Base-by-base conservation (phyloP, 2,888 invertebrate species). In the Drosophila tanythrix region DNA sequence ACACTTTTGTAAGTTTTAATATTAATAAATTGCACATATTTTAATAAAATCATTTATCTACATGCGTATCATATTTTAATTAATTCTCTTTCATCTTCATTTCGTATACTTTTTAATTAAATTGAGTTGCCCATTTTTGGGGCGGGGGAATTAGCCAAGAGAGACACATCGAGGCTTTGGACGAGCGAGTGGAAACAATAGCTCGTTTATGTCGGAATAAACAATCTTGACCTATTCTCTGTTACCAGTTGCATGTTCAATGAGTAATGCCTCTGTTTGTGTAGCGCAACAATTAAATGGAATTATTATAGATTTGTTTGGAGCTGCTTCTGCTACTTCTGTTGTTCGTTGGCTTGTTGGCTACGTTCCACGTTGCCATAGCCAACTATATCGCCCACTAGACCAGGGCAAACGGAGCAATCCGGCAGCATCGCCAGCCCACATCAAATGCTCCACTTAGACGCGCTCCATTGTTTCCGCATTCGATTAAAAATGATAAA, bases 401-500 rank as follows among this genome's bases (percentile, higher is more conserved):
- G 58, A 64, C 48, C 50, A 38, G 29, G 13, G 38, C 35, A 43
- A 36, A 29, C 56, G 52, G 31, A 15, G 38, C 58, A 51, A 58
- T 48, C 18, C 25, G 25, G 27, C n/a, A 33, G 48, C 68, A 58
- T 56, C 68, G 74, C 25, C 75, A 75, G 50, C 80, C 70, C 76
- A 81, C 74, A 77, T 76, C 73, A 73, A 86, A 74, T 85, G 88
- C 88, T 80, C 89, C 79, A 89, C 88, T 89, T 88, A 89, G 89
- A 88, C 85, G 89, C 88, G 85, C 90, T 89, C 84, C 86, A 86
- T 88, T 86, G 88, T 89, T 88, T 86, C 90, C 90, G 87, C 89
- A 88, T 87, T 88, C 89, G 89, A 88, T 87, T 87, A 88, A 88
- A 86, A 90, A 90, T 87, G 90, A 87, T 90, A 87, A 87, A 87